Base-by-base conservation (phyloP, 2,113 vertebrate genomes). In the Copsychus sechellarum region DNA sequence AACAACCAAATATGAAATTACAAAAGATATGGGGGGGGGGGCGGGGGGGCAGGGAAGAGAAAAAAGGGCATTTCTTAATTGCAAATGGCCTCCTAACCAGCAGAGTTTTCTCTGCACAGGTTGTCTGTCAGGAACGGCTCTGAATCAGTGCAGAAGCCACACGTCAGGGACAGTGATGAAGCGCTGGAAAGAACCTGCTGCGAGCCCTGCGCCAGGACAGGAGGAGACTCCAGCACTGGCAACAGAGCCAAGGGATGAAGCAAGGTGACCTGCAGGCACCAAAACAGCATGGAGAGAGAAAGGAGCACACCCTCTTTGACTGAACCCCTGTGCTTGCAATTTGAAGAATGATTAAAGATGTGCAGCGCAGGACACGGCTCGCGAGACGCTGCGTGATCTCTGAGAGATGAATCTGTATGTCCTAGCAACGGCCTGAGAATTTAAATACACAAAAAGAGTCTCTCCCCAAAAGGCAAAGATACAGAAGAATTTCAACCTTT, bases 381-480 rank as follows among this genome's bases (percentile, higher is more conserved):
- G 8, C 1, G 12, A 24, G 11, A 11, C 3, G 3, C 11, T 0
- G 0, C 0, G 1, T 16, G 28, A 42, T 16, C 19, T 26, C 81
- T 0, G 16, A 64, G 23, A 50, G 23, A 5, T 31, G 26, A 65
- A 33, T 16, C 19, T 43, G 18, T 2, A 14, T 8, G 25, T 54
- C 57, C 53, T 12, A 12, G 43, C 14, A 15, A 26, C 24, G n/a
- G 42, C n/a, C 7, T 4, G 10, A 26, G 36, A 60, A 58, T 20
- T 58, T 24, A 26, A 36, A 47, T 8, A 2, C 2, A 43, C 14
- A 33, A 11, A 51, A 62, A 22, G 7, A 60, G 22, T 18, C 20
- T 57, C 36, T 57, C 36, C 40, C 36, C 8, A 62, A 24, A 92
- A 38, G 4, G 81, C 8, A 51, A 29, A 60, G n/a, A 45, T 4